Base-by-base conservation (phyloP, 2,797 vertebrate genomes). In the Poeciliopsis gracilis region DNA sequence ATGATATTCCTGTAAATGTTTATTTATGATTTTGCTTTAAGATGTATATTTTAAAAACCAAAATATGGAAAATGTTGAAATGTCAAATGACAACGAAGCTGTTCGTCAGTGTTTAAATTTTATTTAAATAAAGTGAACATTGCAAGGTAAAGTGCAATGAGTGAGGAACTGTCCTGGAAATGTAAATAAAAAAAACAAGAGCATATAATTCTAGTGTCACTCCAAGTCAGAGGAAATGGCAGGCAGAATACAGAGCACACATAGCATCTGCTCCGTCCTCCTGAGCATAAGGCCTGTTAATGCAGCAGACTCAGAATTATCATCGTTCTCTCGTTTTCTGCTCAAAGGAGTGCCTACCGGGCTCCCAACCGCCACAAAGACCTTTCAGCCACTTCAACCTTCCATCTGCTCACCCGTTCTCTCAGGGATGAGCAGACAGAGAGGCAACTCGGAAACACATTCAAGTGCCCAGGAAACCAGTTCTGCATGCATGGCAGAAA, bases 391-490 rank as follows among this genome's bases (percentile, higher is more conserved):
- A 66, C 79, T 77, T 67, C 82, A 87, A 77, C 75, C 71, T 86
- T 87, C 91, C 93, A 94, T 93, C 93, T 94, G 90, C 90, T 91
- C 79, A 75, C 45, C 81, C 12, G 86, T 81, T 86, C 81, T 84
- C 82, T 75, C 23, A 3, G 84, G 79, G 86, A 88, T 12, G 18
- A 79, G 75, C 72, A 75, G 47, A 73, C 70, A 82, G 74, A 76
- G 43, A n/a, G 82, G 63, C 81, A 69, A 72, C 75, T 49, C 33
- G 66, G 74, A 77, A 84, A 76, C 13, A 78, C 79, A 69, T 46
- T 81, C 69, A 86, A 81, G 80, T 47, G n/a, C 38, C 33, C 53
- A 12, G 74, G 46, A 78, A 84, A 85, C 82, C 69, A 49, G 55
- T 46, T 80, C 38, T 41, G 73, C 73, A 47, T n/a, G 41, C 69